Base-by-base conservation (phyloP, 2,113 vertebrate species). In the Orientallactaga bullata region DNA sequence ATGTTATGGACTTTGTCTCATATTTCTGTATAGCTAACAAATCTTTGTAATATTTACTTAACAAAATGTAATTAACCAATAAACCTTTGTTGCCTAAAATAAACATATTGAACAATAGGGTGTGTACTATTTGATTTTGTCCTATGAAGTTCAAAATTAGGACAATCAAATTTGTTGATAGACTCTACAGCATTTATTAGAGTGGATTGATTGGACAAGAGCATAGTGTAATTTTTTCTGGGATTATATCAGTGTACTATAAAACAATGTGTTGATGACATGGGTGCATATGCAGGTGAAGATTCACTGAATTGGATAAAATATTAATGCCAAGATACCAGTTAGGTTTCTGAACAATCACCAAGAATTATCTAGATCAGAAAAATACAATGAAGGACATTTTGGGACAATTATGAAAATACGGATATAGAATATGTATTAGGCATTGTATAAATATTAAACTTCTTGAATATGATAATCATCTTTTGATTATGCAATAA, bases 111-210 rank as follows among this genome's bases (percentile, higher is more conserved):
- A 60, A 30, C 63, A 77, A 63, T 63, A 83, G 26, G 23, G 16
- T 94, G 13, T 69, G 3, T 39, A 93, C 4, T 72, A 4, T 73
- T 87, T 90, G 65, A 79, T 79, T 88, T 7, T 84, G 78, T 83
- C 83, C 87, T 61, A 68, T 39, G 5, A 83, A 73, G 17, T 73
- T 87, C 13, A 83, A 87, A 94, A 83, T 26, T 15, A 68, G 84
- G 7, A 4, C 42, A 87, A 66, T 83, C 5, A 87, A 78, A 87
- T 73, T 7, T 83, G 30, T 39, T 77, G 51, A 91, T 69, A 69
- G 60, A 90, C 3, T 66, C 20, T 7, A 85, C 7, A 96, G 15
- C 21, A 88, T 51, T 85, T 39, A 5, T 77, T 85, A 23, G n/a
- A 9, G 30, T 69, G 2, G n/a, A 72, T 5, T 65, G 7, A 88